Conservation (phyloP, 2,797 vertebrate species). For the Falco rusticolus region DNA sequence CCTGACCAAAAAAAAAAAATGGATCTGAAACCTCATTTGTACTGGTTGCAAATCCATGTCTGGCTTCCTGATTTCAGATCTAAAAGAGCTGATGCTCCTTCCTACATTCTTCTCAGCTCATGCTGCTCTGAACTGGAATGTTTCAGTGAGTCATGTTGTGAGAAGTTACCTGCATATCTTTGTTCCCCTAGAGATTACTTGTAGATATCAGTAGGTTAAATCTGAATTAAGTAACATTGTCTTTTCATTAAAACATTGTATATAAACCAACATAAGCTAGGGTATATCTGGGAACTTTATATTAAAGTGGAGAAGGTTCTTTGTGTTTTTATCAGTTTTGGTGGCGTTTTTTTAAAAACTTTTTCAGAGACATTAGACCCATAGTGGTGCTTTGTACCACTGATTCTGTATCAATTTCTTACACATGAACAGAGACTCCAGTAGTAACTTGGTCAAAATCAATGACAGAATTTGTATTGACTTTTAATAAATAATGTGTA, state of each 20-base stretch:
- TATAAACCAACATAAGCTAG: not conserved
- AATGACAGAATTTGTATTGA: not conserved
- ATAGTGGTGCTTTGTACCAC: not conserved
- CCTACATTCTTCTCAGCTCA: not conserved
- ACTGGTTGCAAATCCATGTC: not conserved
- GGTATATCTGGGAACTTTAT: not conserved
- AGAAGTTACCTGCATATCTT: not conserved
- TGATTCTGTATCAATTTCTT: not conserved
- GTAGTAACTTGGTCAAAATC: not conserved
- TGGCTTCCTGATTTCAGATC: not conserved
- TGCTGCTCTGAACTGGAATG: not conserved
- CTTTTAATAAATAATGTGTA: not conserved
- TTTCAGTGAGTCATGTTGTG: not conserved
- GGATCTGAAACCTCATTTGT: not conserved
- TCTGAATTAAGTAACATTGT: not conserved
- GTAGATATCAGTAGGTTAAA: not conserved
- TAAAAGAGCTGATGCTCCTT: not conserved
- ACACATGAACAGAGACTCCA: not conserved
- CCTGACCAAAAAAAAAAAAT: not conserved
- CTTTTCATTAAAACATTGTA: not conserved
- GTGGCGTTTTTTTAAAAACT: not conserved
- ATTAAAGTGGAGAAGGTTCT: not conserved
- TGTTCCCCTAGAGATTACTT: not conserved
- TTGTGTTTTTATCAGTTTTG: not conserved
- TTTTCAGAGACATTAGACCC: not conserved